Percentiles rank a stretch among this genome's conserved stretches.
Evolutionary conservation across 2,113 vertebrate species (phyloP).

Genomic region (human (Homo sapiens)): GRCh38 chr13:60009501-60010000

Average conservation of each 20-base stretch:
- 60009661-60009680: neutral
- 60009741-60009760: neutral
- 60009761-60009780: neutral
- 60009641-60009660: rapidly evolving
- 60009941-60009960: neutral
- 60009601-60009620: too few species aligned
- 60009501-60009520: neutral
- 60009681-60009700: rapidly evolving
- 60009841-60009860: neutral
- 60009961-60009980: neutral
- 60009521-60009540: neutral
- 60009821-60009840: neutral
- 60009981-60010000: neutral
- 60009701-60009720: neutral
- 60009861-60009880: neutral
- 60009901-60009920: neutral
- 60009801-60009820: neutral
- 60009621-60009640: too few species aligned
- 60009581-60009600: neutral
- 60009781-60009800: neutral
- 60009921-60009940: slow-evolving; percentile 4
- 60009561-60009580: neutral
- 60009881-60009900: neutral
- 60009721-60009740: too few species aligned
- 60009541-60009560: neutral